Evolutionary conservation across 2,797 vertebrate genomes (phyloP).

Genomic region (Hirundo rustica): DNA sequence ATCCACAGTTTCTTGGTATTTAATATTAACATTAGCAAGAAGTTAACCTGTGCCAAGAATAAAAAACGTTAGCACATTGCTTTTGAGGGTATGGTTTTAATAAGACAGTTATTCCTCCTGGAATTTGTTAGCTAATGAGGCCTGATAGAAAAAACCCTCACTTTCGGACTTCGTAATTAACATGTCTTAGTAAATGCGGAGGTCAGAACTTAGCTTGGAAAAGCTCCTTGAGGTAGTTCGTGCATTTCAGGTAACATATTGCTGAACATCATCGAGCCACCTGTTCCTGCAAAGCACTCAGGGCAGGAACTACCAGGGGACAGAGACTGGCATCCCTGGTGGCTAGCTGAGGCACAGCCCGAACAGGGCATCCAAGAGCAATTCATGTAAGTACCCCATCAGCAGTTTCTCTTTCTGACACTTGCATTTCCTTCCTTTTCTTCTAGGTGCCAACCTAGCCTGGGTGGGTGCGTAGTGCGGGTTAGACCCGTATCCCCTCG

Average conservation of each 20-base stretch:
- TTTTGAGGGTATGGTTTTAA: constrained; percentile 28
- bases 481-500: rapidly evolving
- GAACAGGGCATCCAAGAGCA: neutral
- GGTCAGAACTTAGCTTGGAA: neutral
- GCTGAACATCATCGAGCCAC: neutral
- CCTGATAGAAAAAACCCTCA: neutral
- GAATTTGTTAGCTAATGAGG: constrained; percentile 37
- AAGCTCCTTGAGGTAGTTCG: neutral
- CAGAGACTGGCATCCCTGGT: neutral
- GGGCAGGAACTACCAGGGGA: neutral
- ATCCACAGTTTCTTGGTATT: neutral
- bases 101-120: constrained; percentile 14
- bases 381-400: neutral
- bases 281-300: neutral
- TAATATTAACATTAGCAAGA: constrained; percentile 10
- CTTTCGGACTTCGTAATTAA: constrained; percentile 25
- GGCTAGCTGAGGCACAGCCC: neutral
- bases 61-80: neutral
- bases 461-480: neutral
- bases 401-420: neutral
- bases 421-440: neutral
- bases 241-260: neutral
- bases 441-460: neutral
- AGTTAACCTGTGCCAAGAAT: constrained; percentile 6
- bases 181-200: neutral